Percentiles rank a stretch among this genome's conserved stretches.
phyloP scores from a whole-genome alignment of 1,140 invertebrate genomes.

The Spodoptera litura region DNA sequence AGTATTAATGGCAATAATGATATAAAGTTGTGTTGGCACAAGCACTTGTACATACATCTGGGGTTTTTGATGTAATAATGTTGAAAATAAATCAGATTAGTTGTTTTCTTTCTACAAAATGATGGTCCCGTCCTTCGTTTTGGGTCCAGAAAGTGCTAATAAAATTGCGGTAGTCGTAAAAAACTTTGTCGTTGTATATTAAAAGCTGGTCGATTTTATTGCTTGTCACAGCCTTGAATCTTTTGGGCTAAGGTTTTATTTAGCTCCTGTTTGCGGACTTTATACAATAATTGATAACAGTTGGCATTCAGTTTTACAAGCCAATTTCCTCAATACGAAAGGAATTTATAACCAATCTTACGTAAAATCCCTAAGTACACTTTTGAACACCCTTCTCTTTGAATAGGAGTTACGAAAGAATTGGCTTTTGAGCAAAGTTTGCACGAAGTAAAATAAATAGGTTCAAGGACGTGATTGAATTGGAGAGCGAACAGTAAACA shows the following conservation, averaged over 20 bases:
- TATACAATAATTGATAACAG: background rate
- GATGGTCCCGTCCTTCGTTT: slow-evolving; percentile 1
- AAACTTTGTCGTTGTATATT: slow-evolving; percentile 33
- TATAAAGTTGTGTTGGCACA: background rate
- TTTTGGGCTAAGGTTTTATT: background rate
- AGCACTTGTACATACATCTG: background rate
- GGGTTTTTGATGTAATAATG: background rate
- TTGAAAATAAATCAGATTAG: slow-evolving; percentile 16
- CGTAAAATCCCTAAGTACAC: no score
- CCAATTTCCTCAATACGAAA: background rate
- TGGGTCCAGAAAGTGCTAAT: slow-evolving; percentile 18
- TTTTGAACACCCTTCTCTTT: no score
- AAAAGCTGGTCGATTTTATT: slow-evolving; percentile 17
- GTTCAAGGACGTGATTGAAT: background rate
- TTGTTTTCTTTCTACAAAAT: slow-evolving; percentile 23
- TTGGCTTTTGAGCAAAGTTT: no score
- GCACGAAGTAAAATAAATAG: background rate
- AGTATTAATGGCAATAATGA: slow-evolving; percentile 15
- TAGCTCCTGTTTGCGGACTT: slow-evolving; percentile 1
- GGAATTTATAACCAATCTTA: background rate
- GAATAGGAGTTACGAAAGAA: no score
- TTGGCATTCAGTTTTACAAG: background rate
- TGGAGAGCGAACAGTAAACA: background rate
- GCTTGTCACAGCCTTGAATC: slow-evolving; percentile 6
- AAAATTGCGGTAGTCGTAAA: slow-evolving; percentile 36